Base-by-base conservation (phyloP, 2,113 vertebrate genomes). In the Bungarus multicinctus region DNA sequence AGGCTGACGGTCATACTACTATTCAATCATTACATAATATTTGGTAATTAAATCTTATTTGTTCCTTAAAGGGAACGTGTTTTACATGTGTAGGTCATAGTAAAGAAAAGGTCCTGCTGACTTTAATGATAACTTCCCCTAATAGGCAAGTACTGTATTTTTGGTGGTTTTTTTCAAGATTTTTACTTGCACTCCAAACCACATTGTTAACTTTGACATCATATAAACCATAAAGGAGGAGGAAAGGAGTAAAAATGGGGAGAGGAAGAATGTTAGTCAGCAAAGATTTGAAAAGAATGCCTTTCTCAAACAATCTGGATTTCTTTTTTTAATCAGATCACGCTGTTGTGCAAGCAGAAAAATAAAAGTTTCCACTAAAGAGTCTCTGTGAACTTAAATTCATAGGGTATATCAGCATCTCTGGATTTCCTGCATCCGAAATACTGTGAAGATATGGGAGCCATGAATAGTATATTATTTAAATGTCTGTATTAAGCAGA, bases 401-500 rank as follows among this genome's bases (percentile, higher is more conserved):
- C 91, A 45, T 94, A 89, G 91, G 91, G 92, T 95, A 96, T 96
- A 97, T 96, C 90, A 86, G 81, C 94, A 86, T 93, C 95, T 95
- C 96, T 91, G 14, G 34, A 94, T 95, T 89, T 92, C 95, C 94
- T 97, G 98, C 95, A 97, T 98, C 94, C 90, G 93, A 97, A 98
- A 96, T 94, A 94, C 91, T 95, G 90, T 94, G 92, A 94, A 95
- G 96, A 98, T 91, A 95, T 96, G 97, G 95, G 95, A 95, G 95
- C 96, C 97, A 97, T 88, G 97, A 98, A 98, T 97, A 97, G 97
- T 98, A 97, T 98, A 97, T 98, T 98, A 98, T 98, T 98, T 98
- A 98, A 98, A 98, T 96, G 97, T 98, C 97, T 98, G 97, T 98
- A 98, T 98, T 98, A 98, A 98, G 97, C 97, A 97, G 97, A 98